Conservation (phyloP, 2,888 invertebrate species). For the Bimastos eiseni region DNA sequence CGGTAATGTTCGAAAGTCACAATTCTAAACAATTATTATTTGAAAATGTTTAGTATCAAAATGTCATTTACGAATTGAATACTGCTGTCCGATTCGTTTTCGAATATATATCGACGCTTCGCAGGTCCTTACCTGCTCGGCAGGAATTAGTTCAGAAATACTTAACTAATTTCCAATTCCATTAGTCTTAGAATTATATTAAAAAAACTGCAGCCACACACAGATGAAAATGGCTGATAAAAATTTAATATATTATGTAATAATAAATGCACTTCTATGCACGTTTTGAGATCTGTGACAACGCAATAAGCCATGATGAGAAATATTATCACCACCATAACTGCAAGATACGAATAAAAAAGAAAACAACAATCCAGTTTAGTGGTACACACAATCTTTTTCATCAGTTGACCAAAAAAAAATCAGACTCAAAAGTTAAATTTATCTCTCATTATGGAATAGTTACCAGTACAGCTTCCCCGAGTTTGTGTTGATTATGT, state of each 20-base stretch:
- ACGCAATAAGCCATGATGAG: neutral
- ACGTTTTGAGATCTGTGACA: too few relatives aligned
- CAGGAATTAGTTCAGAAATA: neutral
- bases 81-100: too few relatives aligned
- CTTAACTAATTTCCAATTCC: neutral
- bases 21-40: too few relatives aligned
- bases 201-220: neutral
- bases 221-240: neutral
- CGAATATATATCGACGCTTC: too few relatives aligned
- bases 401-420: neutral
- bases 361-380: neutral
- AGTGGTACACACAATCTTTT: neutral
- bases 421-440: neutral
- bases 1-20: too few relatives aligned
- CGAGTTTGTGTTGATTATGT: neutral
- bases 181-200: neutral
- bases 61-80: too few relatives aligned
- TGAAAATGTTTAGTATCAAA: too few relatives aligned
- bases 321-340: neutral
- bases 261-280: neutral
- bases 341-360: neutral
- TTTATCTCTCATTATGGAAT: conserved; percentile 5
- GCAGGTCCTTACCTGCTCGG: too few relatives aligned
- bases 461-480: neutral
- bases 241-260: neutral